Evolutionary conservation across 2,797 vertebrate genomes (phyloP).

Genomic region (Pangasius mekongensis): DNA sequence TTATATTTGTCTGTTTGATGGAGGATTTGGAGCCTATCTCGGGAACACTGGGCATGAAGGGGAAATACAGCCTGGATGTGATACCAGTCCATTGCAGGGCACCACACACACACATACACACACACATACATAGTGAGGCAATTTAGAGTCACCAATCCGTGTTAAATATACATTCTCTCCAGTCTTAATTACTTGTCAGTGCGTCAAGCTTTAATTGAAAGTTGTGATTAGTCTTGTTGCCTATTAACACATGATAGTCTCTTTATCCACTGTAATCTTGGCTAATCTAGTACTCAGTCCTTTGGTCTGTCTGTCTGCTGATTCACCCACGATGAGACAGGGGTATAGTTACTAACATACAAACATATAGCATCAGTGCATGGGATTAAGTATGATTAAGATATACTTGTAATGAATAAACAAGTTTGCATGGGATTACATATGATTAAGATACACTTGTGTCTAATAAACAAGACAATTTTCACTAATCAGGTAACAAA

Average conservation of each 20-base stretch:
- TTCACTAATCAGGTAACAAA: neutral
- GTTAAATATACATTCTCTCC: neutral
- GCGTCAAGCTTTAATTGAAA: neutral
- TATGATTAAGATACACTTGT: neutral
- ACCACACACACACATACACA: neutral
- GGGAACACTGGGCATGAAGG: neutral
- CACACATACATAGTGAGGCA: neutral
- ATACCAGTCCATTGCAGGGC: neutral
- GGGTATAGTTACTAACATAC: neutral
- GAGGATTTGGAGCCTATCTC: neutral
- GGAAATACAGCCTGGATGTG: neutral
- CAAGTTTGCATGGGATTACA: neutral
- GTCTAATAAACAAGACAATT: neutral
- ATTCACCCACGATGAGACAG: neutral
- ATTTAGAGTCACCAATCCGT: neutral
- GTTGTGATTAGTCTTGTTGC: neutral
- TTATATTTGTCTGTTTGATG: neutral
- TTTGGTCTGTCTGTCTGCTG: neutral
- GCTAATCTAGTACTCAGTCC: neutral
- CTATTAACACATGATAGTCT: neutral
- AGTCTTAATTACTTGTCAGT: conserved; percentile 11
- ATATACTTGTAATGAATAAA: neutral
- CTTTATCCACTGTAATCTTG: neutral
- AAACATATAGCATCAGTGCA: neutral
- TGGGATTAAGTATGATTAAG: neutral